Base-by-base conservation (phyloP, 2,797 vertebrate genomes). In the Leptatherina wallacei region DNA sequence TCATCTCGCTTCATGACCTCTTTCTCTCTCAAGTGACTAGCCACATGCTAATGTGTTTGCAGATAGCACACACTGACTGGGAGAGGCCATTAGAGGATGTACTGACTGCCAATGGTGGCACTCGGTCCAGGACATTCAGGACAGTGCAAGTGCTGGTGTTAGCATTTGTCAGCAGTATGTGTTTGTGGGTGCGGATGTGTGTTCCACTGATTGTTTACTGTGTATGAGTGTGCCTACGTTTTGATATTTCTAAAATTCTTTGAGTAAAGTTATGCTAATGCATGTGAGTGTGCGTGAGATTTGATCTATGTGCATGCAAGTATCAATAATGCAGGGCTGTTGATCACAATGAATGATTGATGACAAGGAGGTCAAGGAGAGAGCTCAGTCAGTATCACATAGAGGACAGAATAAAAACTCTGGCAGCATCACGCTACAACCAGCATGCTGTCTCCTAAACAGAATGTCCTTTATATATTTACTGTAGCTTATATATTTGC, bases 261-360 rank as follows among this genome's bases (percentile, higher is more conserved):
- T 42, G 36, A 32, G 40, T 11, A 63, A 3, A 8, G 54, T 27
- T 52, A 5, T 55, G 27, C 29, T 30, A 7, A 55, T 55, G 24
- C 27, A 20, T 55, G 6, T n/a, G 16, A 20, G 42, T 44, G 18
- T 42, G 58, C 40, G 10, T 42, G 24, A 38, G 55, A 47, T 16
- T 55, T 18, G 47, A 30, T 42, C 24, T 35, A 33, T 11, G 63
- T 71, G 62, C 42, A 12, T 44, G 68, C 9, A 1, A 56, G 62
- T 18, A 14, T 92, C 78, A 88, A 90, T 91, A 91, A 90, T 91
- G 71, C 72, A 90, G 60, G 14, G 73, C 64, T 85, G 82, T 89
- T 92, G 88, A 92, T 92, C 87, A 85, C 74, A 55, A 79, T 93
- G 73, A 91, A 93, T 94, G 92, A 93, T 92, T 93, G 85, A 94